Evolutionary conservation across 1,140 invertebrate genomes (phyloP), one percentile per base, ranked within the genome.

Genomic region (Leptestheria dahalacensis): DNA sequence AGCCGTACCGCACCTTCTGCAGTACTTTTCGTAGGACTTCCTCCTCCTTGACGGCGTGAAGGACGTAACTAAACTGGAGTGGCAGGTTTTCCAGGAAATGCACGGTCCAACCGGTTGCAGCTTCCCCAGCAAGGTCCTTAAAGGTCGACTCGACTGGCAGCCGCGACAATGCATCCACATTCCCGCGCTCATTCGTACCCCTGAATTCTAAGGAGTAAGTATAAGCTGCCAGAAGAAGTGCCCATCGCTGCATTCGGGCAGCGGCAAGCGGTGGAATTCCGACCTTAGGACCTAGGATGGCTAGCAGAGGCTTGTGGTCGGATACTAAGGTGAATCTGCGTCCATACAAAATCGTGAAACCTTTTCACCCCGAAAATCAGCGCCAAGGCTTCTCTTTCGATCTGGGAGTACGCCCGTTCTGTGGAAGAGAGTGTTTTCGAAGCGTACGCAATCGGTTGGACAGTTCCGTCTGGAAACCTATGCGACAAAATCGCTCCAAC

Each of bases 321-420:
- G 74, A 77, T 21, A 68, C 47, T 18, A 77, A 64, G 2, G 62
- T 64, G 55, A 78, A 74, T 25, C 67, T 60, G 4, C 67, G 60
- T 9, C 71, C 73, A 61, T 68, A 75, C 9, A 77, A 53, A 79
- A 51, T 78, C 64, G 59, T 78, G 72, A 64, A 78, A 72, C 58
- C 68, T 69, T 48, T 68, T 61, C 0, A 71, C 41, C 64, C 53
- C 57, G 12, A 54, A 59, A 11, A 59, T 54, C 3, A 58, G 21
- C 15, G 58, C 48, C 50, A 59, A 55, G n/a, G 58, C 58, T 60
- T 60, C 51, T 33, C 47, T 52, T n/a, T 60, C 59, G 15, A 60
- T 26, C 29, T 60, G 59, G 24, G 48, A 53, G 25, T 59, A 60
- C n/a, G 24, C 41, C 25, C 24, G 53, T 29, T 60, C 59, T 20